Percentiles rank a stretch among this genome's conserved stretches.
Evolutionary conservation across 1,140 invertebrate genomes (phyloP).

Genomic region (Caenorhabditis brenneri): DNA sequence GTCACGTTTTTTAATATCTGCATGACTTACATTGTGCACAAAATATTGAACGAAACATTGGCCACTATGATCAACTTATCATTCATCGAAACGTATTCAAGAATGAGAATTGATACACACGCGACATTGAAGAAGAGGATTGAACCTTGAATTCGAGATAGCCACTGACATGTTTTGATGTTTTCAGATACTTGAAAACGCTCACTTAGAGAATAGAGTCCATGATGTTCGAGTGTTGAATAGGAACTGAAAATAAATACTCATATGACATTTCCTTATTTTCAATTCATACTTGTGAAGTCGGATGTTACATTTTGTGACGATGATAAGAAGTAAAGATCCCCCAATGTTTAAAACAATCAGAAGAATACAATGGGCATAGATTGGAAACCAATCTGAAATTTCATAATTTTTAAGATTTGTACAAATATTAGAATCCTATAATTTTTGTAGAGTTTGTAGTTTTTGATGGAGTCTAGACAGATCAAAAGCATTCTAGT

Average conservation of each 20-base stretch:
- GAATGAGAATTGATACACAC: slow-evolving; percentile 6
- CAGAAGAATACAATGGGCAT: not conserved
- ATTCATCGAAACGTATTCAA: not conserved
- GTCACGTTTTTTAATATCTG: not conserved
- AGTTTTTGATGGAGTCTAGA: too few species aligned
- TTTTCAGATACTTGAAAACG: slow-evolving; percentile 36
- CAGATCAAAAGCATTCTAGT: not conserved
- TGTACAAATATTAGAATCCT: too few species aligned
- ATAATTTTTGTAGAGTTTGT: too few species aligned
- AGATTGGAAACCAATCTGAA: slow-evolving; percentile 22
- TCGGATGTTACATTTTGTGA: slow-evolving; percentile 12
- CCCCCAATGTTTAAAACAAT: slow-evolving; percentile 7
- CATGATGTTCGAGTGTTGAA: slow-evolving; percentile 10
- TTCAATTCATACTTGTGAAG: not conserved
- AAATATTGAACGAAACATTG: slow-evolving; percentile 15
- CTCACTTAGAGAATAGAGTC: slow-evolving; percentile 15
- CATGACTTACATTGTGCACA: not conserved
- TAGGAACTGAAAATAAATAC: not conserved
- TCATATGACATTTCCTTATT: too few species aligned
- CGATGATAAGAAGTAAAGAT: slow-evolving; percentile 2
- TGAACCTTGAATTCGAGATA: slow-evolving; percentile 4
- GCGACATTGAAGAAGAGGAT: slow-evolving; percentile 16
- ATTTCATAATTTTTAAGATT: not conserved
- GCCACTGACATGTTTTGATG: slow-evolving; percentile 29
- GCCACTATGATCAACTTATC: not conserved